Evolutionary conservation across 2,888 invertebrate genomes (phyloP).

Genomic region (Tolmerus cingulatus): DNA sequence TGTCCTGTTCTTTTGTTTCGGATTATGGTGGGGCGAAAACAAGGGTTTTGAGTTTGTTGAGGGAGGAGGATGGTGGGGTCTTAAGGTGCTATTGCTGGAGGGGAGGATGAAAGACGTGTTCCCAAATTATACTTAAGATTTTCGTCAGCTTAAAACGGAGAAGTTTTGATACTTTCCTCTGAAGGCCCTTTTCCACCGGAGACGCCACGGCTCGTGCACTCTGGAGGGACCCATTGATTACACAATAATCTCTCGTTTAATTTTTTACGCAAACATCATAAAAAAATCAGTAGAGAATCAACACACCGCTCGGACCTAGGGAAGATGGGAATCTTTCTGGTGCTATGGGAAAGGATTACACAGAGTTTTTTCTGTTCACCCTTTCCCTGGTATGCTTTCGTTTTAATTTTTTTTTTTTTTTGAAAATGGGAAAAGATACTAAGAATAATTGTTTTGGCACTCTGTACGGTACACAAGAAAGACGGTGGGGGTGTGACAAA

Average conservation of each 20-base stretch:
- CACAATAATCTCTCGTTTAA: not conserved
- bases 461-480: not conserved
- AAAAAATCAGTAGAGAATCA: not conserved
- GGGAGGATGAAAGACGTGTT: not conserved
- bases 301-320: not conserved
- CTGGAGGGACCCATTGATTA: not conserved
- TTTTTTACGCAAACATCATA: not conserved
- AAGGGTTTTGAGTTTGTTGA: not conserved
- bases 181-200: not conserved
- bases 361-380: not conserved
- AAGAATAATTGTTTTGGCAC: not conserved
- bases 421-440: not conserved
- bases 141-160: not conserved
- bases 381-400: not conserved
- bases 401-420: not conserved
- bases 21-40: not conserved
- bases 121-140: constrained; percentile 41
- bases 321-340: not conserved
- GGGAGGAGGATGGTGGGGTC: not conserved
- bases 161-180: not conserved
- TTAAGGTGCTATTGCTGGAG: not conserved
- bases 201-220: not conserved
- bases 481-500: not conserved
- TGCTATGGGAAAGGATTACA: not conserved
- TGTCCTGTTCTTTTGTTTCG: not conserved